Conservation (phyloP, 2,888 invertebrate genomes). For the Acrocera orbiculus region DNA sequence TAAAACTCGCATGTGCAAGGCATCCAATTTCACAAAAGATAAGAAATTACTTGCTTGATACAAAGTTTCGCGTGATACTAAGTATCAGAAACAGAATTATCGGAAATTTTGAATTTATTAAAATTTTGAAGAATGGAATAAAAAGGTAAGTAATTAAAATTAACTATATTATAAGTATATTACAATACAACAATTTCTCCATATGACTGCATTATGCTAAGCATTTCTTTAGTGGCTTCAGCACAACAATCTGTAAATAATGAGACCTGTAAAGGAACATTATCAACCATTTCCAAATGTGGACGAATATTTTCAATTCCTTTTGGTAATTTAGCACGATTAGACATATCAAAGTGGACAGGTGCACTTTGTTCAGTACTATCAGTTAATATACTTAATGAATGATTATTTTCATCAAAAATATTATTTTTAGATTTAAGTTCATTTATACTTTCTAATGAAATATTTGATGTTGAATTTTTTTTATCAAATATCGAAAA, state of each 20-base stretch:
- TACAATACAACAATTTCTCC: slow-evolving; percentile 94
- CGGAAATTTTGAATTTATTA: no score
- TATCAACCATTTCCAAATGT: slow-evolving; percentile 88
- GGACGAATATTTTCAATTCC: slow-evolving; percentile 95
- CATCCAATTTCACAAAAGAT: no score
- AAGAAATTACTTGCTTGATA: no score
- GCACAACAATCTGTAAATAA: slow-evolving; percentile 95
- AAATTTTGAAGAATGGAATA: no score
- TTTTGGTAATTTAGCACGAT: slow-evolving; percentile 82
- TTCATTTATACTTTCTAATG: slow-evolving; percentile 13
- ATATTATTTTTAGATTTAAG: slow-evolving; percentile 38
- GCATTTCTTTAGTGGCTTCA: slow-evolving; percentile 80
- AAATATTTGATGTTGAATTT: slow-evolving; percentile 16
- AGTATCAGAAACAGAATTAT: no score
- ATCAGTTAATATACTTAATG: slow-evolving; percentile 69
- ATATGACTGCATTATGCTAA: slow-evolving; percentile 86
- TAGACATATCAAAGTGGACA: slow-evolving; percentile 82
- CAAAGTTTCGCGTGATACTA: no score
- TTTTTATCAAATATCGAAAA: no score
- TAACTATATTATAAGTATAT: no score
- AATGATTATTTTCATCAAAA: slow-evolving; percentile 50
- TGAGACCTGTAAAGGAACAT: slow-evolving; percentile 91
- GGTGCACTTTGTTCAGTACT: slow-evolving; percentile 84
- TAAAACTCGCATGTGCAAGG: no score
- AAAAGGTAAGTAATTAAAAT: no score